Base-by-base conservation (phyloP, 2,888 invertebrate species). In the Philopedon plagiatum region DNA sequence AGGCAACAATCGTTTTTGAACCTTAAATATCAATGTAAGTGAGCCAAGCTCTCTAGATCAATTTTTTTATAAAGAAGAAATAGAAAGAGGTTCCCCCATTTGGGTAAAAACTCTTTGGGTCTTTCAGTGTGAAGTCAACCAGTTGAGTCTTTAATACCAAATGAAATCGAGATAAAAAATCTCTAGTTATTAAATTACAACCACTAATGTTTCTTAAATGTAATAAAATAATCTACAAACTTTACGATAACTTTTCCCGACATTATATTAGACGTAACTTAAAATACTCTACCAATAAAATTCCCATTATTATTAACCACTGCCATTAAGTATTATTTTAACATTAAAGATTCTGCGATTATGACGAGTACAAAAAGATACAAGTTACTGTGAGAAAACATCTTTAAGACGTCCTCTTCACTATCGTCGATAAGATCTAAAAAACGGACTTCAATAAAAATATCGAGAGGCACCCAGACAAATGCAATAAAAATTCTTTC, bases 371-470 rank as follows among this genome's bases (percentile, higher is more conserved):
- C 60, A 62, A 62, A 37, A 62, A 51, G 62, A 54, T 69, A 74
- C 73, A 76, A 76, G 71, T 76, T 78, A 79, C 76, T 76, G 78
- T 79, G 79, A 78, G 79, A 79, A 79, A 72, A 56, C 63, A 64
- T 54, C 58, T 65, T 65, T 76, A 69, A 71, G 76, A 75, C 77
- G 76, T 75, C 74, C 68, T 46, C 75, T 76, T 29, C 15, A 62
- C 13, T 72, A 57, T 64, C 64, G 62, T 18, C 70, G 80, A 80
- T 78, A 78, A 70, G 66, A 80, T 80, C 80, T 76, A 73, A 76
- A 78, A 78, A 75, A 78, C 77, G 76, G 76, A 77, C 77, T 71
- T 71, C 77, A 78, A 80, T 79, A 80, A 80, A 79, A 79, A 80
- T 80, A 79, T 76, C 78, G 77, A 32, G 76, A 79, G 77, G 78